Evolutionary conservation across 2,888 invertebrate species (phyloP).

Genomic region (Hirtodrosophila alboralis): DNA sequence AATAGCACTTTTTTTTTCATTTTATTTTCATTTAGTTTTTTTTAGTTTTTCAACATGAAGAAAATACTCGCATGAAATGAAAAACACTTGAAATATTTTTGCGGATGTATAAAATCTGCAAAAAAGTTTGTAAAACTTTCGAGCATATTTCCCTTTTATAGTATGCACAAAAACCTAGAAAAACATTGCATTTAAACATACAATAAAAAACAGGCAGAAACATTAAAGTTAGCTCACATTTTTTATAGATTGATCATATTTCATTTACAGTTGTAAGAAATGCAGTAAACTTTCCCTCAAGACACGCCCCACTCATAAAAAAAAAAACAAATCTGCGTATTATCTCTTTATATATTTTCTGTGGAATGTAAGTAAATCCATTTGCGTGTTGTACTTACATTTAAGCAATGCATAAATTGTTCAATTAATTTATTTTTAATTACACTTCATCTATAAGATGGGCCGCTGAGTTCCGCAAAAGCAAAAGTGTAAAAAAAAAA

Average conservation of each 20-base stretch:
- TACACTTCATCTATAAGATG: constrained; percentile 52
- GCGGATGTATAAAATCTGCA: constrained; percentile 42
- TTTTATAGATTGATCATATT: too few relatives aligned
- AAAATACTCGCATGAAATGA: constrained; percentile 18
- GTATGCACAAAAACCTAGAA: too few relatives aligned
- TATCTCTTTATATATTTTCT: constrained; percentile 6
- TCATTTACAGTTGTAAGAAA: too few relatives aligned
- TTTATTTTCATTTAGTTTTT: constrained; percentile 3
- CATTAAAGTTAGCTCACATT: constrained; percentile 24
- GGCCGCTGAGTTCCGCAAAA: constrained; percentile 60
- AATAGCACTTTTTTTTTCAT: constrained; percentile 10
- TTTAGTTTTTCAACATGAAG: constrained; percentile 19
- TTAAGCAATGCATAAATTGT: constrained; percentile 53
- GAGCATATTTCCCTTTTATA: constrained; percentile 32
- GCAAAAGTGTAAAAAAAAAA: constrained; percentile 69
- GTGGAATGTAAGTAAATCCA: constrained; percentile 13
- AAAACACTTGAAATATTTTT: constrained; percentile 26
- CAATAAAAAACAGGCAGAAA: too few relatives aligned
- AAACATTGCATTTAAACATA: too few relatives aligned
- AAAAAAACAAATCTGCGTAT: constrained; percentile 14
- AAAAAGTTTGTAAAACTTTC: too few relatives aligned
- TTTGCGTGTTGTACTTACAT: constrained; percentile 54
- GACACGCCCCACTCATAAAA: not conserved
- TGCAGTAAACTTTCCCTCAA: constrained; percentile 25
- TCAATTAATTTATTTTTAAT: constrained; percentile 66